Evolutionary conservation across 2,797 vertebrate genomes (phyloP).

Genomic region (Neopelma chrysocephalum): DNA sequence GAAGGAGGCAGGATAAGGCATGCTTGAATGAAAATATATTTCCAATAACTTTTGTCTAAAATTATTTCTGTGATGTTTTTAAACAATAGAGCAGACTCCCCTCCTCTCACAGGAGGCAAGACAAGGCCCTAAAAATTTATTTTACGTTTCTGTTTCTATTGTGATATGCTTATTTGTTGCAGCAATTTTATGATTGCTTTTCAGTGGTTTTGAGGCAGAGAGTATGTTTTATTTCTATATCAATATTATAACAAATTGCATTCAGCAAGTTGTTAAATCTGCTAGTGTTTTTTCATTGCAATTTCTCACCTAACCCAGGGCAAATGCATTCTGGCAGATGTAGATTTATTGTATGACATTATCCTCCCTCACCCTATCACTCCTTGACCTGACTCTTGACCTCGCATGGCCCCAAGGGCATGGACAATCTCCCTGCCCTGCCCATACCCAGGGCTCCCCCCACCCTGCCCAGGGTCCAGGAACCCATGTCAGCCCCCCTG

Average conservation of each 20-base stretch:
- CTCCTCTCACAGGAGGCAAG: neutral
- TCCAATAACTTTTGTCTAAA: neutral
- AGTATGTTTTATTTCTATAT: neutral
- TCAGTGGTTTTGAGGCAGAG: neutral
- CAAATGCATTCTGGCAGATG: neutral
- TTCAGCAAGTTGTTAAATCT: neutral
- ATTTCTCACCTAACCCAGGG: neutral
- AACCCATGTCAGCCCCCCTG: neutral
- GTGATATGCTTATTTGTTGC: neutral
- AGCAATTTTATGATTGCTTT: neutral
- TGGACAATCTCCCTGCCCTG: neutral
- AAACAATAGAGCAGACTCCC: neutral
- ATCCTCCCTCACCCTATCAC: neutral
- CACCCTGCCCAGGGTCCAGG: rapidly evolving
- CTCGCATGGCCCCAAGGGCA: neutral
- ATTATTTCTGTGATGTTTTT: neutral
- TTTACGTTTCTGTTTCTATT: neutral
- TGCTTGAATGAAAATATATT: neutral
- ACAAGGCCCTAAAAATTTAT: neutral
- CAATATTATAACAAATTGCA: neutral
- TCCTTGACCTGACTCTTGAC: neutral
- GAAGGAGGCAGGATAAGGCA: neutral
- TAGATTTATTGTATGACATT: neutral
- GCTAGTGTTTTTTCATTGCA: neutral
- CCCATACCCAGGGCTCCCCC: neutral